Conservation (phyloP, 2,888 invertebrate genomes). For the Melanostoma mellinum region DNA sequence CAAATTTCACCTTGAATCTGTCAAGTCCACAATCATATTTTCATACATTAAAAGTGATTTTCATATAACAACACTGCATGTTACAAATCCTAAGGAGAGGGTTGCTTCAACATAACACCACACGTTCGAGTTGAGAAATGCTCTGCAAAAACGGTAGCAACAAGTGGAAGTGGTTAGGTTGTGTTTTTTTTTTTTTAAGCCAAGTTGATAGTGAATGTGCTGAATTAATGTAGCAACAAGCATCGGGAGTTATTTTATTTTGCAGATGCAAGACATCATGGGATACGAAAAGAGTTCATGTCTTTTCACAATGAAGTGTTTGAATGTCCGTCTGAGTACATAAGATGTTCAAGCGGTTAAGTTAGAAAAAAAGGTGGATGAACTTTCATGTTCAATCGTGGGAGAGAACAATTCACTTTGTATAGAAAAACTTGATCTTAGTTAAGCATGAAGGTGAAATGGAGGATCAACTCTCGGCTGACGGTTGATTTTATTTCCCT, state of each 20-base stretch:
- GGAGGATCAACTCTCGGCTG: too few relatives aligned
- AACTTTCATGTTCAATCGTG: conserved; percentile 40
- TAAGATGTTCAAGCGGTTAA: conserved; percentile 18
- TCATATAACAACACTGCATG: too few relatives aligned
- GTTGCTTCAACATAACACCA: background rate
- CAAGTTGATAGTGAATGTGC: conserved; percentile 20
- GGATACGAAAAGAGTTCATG: conserved; percentile 15
- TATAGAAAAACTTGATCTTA: background rate
- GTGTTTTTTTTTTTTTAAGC: background rate
- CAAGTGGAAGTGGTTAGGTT: conserved; percentile 28
- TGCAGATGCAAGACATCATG: conserved; percentile 31
- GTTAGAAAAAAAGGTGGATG: conserved; percentile 36
- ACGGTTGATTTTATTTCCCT: too few relatives aligned
- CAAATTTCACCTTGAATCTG: too few relatives aligned
- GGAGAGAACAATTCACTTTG: conserved; percentile 35
- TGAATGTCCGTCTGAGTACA: conserved; percentile 8
- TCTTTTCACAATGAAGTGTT: conserved; percentile 1
- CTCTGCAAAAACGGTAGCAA: conserved; percentile 18
- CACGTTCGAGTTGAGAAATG: conserved; percentile 2
- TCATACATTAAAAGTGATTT: too few relatives aligned
- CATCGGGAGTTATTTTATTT: conserved; percentile 18
- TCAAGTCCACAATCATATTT: too few relatives aligned
- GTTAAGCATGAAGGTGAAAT: background rate
- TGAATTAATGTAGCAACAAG: conserved; percentile 12
- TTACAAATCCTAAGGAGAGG: too few relatives aligned